These are phyloP conservation scores for Ganaspis brasiliensis DNA, from an alignment of 2,888 invertebrate genomes.

Conservation along the genomic window DNA sequence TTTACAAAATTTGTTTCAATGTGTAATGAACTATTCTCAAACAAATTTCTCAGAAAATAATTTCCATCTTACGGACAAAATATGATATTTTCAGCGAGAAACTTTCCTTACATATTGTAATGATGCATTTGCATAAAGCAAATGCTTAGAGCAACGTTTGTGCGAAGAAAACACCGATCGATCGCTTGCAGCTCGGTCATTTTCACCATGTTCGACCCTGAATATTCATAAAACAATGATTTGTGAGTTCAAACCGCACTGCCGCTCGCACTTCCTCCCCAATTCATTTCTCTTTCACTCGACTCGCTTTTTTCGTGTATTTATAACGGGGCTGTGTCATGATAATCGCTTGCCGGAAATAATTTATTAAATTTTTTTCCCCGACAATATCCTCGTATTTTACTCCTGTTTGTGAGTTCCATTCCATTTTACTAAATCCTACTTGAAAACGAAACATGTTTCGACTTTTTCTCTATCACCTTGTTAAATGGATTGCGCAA, in stretches of 20 bases:
- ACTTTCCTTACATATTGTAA: slow-evolving; percentile 5
- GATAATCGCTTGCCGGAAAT: slow-evolving; percentile 33
- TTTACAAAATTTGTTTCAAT: too few relatives aligned
- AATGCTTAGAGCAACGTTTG: slow-evolving; percentile 63
- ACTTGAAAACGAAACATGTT: too few relatives aligned
- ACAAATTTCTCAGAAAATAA: too few relatives aligned
- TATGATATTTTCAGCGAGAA: neutral
- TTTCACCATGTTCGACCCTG: slow-evolving; percentile 60
- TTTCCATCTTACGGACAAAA: too few relatives aligned
- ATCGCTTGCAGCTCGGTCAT: slow-evolving; percentile 65
- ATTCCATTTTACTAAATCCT: neutral
- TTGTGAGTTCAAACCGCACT: slow-evolving; percentile 69
- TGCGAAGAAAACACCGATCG: slow-evolving; percentile 71
- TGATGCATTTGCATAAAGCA: slow-evolving; percentile 63
- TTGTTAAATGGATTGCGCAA: too few relatives aligned
- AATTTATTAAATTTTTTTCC: slow-evolving; percentile 25
- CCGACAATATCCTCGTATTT: slow-evolving; percentile 16
- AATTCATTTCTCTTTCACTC: slow-evolving; percentile 65
- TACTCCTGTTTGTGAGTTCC: neutral
- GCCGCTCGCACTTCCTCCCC: slow-evolving; percentile 63
- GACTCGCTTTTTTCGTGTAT: slow-evolving; percentile 18
- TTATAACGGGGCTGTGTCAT: slow-evolving; percentile 18
- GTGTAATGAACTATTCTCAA: too few relatives aligned
- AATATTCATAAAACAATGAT: slow-evolving; percentile 75
- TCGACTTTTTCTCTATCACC: too few relatives aligned